Evolutionary conservation across 2,888 invertebrate genomes (phyloP), one percentile per base, ranked within the genome.

Genomic region (Pseudococcus jackbeardsleyi): DNA sequence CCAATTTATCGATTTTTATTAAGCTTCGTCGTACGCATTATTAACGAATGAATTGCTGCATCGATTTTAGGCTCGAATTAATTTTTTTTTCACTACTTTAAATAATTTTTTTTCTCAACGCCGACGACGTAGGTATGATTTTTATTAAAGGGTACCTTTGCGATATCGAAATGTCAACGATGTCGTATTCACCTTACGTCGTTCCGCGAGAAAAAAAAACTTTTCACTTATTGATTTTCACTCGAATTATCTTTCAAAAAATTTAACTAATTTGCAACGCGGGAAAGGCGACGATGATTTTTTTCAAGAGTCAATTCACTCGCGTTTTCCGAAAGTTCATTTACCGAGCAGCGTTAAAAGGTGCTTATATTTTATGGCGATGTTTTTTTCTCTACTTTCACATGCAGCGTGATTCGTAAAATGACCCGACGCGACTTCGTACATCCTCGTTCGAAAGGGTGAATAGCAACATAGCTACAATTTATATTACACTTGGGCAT

Each of bases 1-100:
- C 39, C 59, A 85, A 85, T 85, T 85, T 85, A 85, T 85, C 64
- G 85, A 85, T 33, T 85, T 85, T 85, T 50, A 48, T 50, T 85
- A 19, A 64, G 64, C 64, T 50, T 50, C 15, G 15, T 12, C 48
- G 64, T 64, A 64, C 19, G 9, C 19, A 22, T 64, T 64, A 64
- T 64, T 64, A 64, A 64, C 64, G 64, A 64, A 64, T 64, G 64
- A 64, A 22, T 64, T 64, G 64, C 19, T 19, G 9, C 64, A 22
- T 64, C 19, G 64, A 64, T 64, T 64, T 64, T 64, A 64, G 19
- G 19, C 19, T n/a, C 64, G 64, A 64, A 64, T 64, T 64, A 64
- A 64, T 64, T 64, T 64, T 22, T 22, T 64, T 64, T 64, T 9
- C n/a, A 3, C 19, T n/a, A 19, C 19, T 64, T 64, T 64, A 19